phyloP scores from a whole-genome alignment of 1,140 invertebrate species.

The Mercenaria mercenaria region DNA sequence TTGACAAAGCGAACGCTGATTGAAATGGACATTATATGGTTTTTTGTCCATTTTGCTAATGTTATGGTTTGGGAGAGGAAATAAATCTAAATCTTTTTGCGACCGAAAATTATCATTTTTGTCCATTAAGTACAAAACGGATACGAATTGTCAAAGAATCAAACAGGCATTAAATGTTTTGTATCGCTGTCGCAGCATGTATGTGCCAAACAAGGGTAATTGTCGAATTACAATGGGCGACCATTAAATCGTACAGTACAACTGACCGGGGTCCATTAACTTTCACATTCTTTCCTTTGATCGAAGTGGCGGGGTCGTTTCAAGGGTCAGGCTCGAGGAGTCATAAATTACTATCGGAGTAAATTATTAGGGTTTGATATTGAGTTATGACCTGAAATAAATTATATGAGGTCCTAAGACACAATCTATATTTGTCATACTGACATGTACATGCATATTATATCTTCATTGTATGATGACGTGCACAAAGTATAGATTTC shows the following conservation, averaged over 20 bases:
- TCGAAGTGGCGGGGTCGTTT: not conserved
- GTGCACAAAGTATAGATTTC: too few species aligned
- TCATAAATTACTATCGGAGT: conserved; percentile 5
- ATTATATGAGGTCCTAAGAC: not conserved
- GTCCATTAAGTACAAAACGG: not conserved
- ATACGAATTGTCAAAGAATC: conserved; percentile 13
- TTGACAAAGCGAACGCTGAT: not conserved
- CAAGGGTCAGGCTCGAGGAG: not conserved
- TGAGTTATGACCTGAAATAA: conserved; percentile 16
- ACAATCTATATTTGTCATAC: not conserved
- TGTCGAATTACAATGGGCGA: not conserved
- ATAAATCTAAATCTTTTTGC: not conserved
- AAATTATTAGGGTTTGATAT: conserved; percentile 7
- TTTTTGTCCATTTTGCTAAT: not conserved
- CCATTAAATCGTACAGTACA: conserved; percentile 5
- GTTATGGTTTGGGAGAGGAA: not conserved
- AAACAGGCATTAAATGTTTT: conserved; percentile 19
- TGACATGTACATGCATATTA: not conserved
- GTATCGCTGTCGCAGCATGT: not conserved
- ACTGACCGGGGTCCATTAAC: not conserved
- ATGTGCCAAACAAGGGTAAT: conserved; percentile 37
- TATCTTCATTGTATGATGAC: too few species aligned
- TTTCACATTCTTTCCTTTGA: conserved; percentile 14
- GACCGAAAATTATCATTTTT: not conserved
- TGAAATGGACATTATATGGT: not conserved